Evolutionary conservation across 2,888 invertebrate species (phyloP), one percentile per base, ranked within the genome.

Genomic region (Sphaeridia pumilis): DNA sequence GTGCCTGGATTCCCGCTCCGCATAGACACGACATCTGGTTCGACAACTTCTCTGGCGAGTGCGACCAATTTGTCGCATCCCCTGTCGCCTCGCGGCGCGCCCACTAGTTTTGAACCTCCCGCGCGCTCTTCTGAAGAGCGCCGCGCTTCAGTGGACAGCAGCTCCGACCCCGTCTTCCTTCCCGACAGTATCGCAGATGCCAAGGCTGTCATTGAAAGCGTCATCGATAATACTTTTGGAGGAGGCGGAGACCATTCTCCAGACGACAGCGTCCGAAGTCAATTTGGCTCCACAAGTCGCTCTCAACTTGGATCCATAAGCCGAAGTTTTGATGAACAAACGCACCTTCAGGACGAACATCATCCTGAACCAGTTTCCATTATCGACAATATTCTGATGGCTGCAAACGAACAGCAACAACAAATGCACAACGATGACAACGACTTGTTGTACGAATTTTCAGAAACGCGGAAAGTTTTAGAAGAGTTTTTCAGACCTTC

Each of bases 401-500:
- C 14, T 10, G 34, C 38, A 26, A n/a, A 26, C 4, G 28, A 17
- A 1, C 35, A 38, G 36, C 49, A 49, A 43, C 38, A 31, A 34
- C 52, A 46, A 41, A 21, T 41, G 21, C 36, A 52, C 22, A 28
- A 35, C 41, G 45, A 26, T 2, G 52, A 52, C 14, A 47, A 52
- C 46, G 46, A 52, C 47, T 46, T 52, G 41, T 72, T 88, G 58
- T 89, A 89, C 71, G 90, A 90, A 72, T 89, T 89, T 72, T 89
- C 89, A 0, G 89, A 90, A 73, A 90, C 90, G 24, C 76, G 88
- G 61, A 89, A 89, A 74, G 89, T 90, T 44, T 74, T 90, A 41
- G 89, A 90, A 69, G 89, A 90, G 73, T 90, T 90, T 74, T 90
- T 89, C 75, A 66, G 49, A 27, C 50, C 50, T 5, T 5, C 38